Conservation (phyloP, 2,888 invertebrate species). For the Ptilodon capucinus region DNA sequence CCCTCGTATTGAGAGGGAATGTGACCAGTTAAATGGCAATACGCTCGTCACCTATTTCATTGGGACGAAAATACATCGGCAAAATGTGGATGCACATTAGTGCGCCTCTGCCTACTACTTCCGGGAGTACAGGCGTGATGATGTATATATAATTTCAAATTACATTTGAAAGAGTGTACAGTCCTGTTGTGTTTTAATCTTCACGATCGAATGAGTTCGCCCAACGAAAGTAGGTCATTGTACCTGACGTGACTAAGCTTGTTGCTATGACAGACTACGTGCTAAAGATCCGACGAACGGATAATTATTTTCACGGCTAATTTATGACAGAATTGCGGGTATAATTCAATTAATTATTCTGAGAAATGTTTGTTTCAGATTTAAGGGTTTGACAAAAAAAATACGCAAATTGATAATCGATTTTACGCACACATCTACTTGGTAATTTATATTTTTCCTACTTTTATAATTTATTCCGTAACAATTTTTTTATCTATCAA, state of each 20-base stretch:
- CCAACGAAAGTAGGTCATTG: conserved; percentile 47
- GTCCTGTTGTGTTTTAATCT: not conserved
- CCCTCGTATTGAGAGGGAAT: no score
- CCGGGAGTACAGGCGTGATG: no score
- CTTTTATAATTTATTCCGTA: no score
- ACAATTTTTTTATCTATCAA: no score
- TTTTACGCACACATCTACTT: no score
- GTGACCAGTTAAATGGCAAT: no score
- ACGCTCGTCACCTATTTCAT: no score
- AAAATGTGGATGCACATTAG: no score
- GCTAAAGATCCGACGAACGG: not conserved
- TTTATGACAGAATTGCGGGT: not conserved
- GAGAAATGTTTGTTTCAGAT: not conserved
- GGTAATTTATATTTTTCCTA: no score
- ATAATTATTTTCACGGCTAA: conserved; percentile 3
- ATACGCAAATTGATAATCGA: not conserved
- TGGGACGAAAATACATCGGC: no score
- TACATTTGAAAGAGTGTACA: conserved; percentile 6
- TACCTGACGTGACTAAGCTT: conserved; percentile 44
- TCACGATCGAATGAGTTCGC: conserved; percentile 7
- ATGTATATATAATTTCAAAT: no score
- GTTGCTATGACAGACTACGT: conserved; percentile 14
- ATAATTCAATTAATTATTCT: not conserved
- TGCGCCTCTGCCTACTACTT: no score
- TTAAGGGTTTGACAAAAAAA: not conserved